Evolutionary conservation across 30 jellyfish, hydroid and myxozoan genomes (phyloP).

Genomic region (Pelagia noctiluca): DNA sequence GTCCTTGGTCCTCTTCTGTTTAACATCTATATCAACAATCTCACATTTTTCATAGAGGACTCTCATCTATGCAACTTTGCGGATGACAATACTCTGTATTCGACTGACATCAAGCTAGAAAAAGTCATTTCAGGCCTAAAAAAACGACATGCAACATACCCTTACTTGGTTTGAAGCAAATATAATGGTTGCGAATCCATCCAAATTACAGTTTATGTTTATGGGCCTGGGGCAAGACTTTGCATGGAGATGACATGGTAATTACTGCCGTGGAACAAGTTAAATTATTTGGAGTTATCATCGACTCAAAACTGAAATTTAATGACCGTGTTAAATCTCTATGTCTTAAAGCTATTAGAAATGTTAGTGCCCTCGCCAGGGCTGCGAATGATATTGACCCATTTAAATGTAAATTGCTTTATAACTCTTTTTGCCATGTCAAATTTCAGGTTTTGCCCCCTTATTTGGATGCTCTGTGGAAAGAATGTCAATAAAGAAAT

Average conservation of each 20-base stretch:
- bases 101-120: neutral
- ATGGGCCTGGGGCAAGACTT: neutral
- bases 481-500: neutral
- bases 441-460: neutral
- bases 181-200: neutral
- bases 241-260: slow-evolving; percentile 4
- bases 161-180: neutral
- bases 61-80: neutral
- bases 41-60: neutral
- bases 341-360: neutral
- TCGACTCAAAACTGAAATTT: neutral
- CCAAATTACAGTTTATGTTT: neutral
- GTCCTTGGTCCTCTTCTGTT: neutral
- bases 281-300: neutral
- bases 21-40: neutral
- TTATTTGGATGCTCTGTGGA: neutral
- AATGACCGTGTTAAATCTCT: neutral
- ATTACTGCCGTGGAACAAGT: neutral
- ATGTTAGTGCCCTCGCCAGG: neutral
- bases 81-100: neutral
- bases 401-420: neutral
- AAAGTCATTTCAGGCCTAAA: neutral
- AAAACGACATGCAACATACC: neutral
- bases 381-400: neutral
- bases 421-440: neutral